Percentiles rank a stretch among this genome's conserved stretches.
Conservation (phyloP, 1,140 invertebrate genomes). For the Acromyrmex charruanus region DNA sequence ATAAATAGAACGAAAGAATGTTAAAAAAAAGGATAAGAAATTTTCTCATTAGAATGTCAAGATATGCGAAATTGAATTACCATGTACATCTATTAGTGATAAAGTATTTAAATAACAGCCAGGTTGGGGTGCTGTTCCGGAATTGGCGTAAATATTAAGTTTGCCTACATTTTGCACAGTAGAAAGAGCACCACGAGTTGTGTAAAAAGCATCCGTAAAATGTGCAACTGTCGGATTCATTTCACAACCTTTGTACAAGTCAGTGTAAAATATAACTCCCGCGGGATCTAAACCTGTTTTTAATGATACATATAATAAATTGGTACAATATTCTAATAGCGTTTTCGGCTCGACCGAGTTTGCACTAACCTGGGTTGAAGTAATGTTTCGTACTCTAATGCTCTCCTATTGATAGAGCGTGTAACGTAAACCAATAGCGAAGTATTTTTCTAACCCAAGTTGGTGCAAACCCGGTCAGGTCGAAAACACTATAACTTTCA, state of each 20-base stretch:
- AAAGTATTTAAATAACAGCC: not conserved
- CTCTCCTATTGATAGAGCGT: no score
- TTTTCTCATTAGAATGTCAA: not conserved
- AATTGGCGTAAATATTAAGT: not conserved
- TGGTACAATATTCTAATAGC: not conserved
- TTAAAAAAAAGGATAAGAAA: not conserved
- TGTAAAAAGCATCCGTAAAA: not conserved
- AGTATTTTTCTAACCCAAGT: no score
- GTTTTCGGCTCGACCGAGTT: no score
- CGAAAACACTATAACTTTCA: not conserved
- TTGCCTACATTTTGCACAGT: not conserved
- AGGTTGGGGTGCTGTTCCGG: not conserved
- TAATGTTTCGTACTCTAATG: no score
- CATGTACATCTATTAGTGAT: not conserved
- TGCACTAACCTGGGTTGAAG: no score
- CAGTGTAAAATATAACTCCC: not conserved
- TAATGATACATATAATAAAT: not conserved
- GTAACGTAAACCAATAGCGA: no score
- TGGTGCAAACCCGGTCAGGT: no score
- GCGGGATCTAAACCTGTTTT: conserved; percentile 10
- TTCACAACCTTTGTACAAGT: not conserved
- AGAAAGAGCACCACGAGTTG: not conserved
- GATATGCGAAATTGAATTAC: not conserved
- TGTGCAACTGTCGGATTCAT: not conserved
- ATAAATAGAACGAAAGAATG: not conserved